Conservation (phyloP, 2,888 invertebrate species). For the Byasa hedistus region DNA sequence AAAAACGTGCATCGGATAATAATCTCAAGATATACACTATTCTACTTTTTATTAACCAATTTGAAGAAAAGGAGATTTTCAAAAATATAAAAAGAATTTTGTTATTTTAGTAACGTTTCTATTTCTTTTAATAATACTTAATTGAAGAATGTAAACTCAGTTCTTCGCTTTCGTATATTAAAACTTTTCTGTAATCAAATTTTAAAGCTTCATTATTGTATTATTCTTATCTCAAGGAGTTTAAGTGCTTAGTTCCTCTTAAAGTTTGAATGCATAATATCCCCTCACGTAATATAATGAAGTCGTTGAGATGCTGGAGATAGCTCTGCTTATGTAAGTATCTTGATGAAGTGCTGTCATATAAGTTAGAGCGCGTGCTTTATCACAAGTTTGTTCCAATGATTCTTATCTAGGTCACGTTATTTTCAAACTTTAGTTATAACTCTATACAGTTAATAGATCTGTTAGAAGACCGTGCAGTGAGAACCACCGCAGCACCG, state of each 20-base stretch:
- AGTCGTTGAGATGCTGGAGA: slow-evolving; percentile 21
- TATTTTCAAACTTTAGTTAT: neutral
- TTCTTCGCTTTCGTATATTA: neutral
- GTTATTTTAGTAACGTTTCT: too few relatives aligned
- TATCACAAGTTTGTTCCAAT: slow-evolving; percentile 23
- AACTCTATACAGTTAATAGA: neutral
- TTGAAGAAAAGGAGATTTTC: too few relatives aligned
- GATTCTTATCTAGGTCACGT: slow-evolving; percentile 20
- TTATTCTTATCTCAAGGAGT: neutral
- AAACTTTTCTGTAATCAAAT: neutral
- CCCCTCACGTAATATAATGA: slow-evolving; percentile 1
- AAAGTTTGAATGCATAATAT: slow-evolving; percentile 5
- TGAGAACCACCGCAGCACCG: too few relatives aligned
- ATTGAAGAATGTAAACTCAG: neutral
- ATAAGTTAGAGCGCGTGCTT: slow-evolving; percentile 20
- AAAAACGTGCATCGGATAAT: slow-evolving; percentile 5
- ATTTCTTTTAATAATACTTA: too few relatives aligned
- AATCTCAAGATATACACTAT: neutral
- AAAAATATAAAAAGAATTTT: neutral
- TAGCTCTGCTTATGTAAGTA: slow-evolving; percentile 16
- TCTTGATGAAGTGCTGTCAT: slow-evolving; percentile 24
- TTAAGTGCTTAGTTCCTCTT: neutral
- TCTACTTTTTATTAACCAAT: too few relatives aligned
- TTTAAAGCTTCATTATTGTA: neutral
- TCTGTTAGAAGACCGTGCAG: neutral